These are phyloP conservation scores for Colletes latitarsis DNA, from an alignment of 1,140 invertebrate genomes.

Conservation along the genomic window DNA sequence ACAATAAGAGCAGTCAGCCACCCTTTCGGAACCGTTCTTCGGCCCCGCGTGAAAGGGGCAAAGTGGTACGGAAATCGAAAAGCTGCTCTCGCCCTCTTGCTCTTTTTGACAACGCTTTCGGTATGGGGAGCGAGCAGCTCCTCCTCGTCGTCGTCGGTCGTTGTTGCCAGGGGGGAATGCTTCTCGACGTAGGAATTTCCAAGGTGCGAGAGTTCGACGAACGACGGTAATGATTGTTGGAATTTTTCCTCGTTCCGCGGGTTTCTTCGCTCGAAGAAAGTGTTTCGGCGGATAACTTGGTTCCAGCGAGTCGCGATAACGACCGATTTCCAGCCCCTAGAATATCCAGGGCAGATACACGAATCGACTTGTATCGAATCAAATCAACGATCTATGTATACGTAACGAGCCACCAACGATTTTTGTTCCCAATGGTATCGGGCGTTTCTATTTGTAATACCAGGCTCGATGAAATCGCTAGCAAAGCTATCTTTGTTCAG, in stretches of 20 bases:
- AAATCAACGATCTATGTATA: too few relatives aligned
- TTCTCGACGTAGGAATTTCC: constrained; percentile 23
- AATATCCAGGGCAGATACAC: too few relatives aligned
- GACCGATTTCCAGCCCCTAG: not conserved
- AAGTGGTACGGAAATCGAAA: constrained; percentile 42
- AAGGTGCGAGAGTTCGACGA: constrained; percentile 43
- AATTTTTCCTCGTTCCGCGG: constrained; percentile 25
- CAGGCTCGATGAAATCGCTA: too few relatives aligned
- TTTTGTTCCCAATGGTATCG: too few relatives aligned
- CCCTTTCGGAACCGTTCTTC: constrained; percentile 40
- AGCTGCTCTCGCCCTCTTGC: constrained; percentile 36
- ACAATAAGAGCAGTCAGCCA: constrained; percentile 62
- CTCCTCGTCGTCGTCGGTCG: not conserved
- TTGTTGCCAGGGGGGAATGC: not conserved
- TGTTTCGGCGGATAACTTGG: constrained; percentile 39
- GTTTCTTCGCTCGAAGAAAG: not conserved
- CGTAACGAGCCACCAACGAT: too few relatives aligned
- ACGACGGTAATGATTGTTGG: constrained; percentile 46
- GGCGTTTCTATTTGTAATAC: too few relatives aligned
- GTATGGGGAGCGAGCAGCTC: too few relatives aligned
- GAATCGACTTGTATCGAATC: too few relatives aligned
- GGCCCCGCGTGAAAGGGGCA: constrained; percentile 22
- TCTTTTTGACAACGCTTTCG: constrained; percentile 2
- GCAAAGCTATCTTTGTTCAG: too few relatives aligned
- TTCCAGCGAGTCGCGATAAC: constrained; percentile 5